phyloP scores from a whole-genome alignment of 1,140 invertebrate species.

The Drosophila busckii region DNA sequence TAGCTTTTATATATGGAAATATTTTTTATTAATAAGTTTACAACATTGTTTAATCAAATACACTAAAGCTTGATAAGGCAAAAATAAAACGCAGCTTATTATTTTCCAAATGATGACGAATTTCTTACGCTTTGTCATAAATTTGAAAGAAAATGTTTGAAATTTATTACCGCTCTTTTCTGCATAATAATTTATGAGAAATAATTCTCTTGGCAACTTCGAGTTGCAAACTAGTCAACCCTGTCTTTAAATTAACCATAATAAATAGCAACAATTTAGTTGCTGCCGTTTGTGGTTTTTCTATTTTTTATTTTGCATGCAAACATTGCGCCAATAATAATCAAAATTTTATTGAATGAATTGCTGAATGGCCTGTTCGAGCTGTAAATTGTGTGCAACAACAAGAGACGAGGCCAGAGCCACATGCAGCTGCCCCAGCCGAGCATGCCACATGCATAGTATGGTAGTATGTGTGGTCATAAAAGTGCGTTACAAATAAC shows the following conservation, averaged over 20 bases:
- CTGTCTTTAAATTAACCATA: conserved; percentile 7
- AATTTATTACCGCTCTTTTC: too few species aligned
- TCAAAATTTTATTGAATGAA: conserved; percentile 73
- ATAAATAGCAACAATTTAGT: conserved; percentile 18
- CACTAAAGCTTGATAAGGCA: too few species aligned
- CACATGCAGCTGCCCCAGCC: conserved; percentile 14
- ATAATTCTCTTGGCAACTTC: neutral
- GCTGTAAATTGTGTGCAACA: conserved; percentile 42
- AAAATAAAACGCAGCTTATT: too few species aligned
- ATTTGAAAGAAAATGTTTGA: too few species aligned
- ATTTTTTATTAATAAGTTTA: too few species aligned
- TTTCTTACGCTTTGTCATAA: too few species aligned
- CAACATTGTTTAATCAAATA: too few species aligned
- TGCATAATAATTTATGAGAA: too few species aligned
- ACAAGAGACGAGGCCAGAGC: conserved; percentile 50
- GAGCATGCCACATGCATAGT: conserved; percentile 3
- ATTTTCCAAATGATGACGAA: too few species aligned
- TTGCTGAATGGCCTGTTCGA: too few species aligned
- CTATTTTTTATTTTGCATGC: conserved; percentile 26
- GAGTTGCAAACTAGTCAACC: neutral
- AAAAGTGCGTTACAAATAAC: conserved; percentile 73
- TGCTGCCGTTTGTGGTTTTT: conserved; percentile 9
- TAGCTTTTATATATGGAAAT: too few species aligned
- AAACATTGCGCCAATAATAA: conserved; percentile 59
- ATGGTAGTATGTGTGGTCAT: conserved; percentile 60